Evolutionary conservation across 1,140 invertebrate genomes (phyloP), one percentile per base, ranked within the genome.

Genomic region (Gerris buenoi): DNA sequence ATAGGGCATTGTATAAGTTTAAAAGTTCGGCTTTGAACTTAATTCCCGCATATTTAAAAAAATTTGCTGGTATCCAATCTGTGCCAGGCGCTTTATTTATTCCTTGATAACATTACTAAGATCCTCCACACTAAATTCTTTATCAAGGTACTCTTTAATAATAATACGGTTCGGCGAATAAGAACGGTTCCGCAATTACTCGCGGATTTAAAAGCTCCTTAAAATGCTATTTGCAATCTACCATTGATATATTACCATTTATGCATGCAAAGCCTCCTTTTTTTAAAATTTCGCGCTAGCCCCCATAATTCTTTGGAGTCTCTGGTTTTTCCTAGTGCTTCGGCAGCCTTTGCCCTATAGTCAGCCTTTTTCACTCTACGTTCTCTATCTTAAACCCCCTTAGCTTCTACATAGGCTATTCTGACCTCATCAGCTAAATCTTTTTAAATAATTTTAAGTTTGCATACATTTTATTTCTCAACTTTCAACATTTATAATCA

Each of bases 211-310:
- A 46, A 18, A 46, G 33, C 18, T 46, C 18, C n/a, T 46, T 46
- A 46, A 46, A 46, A 46, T 46, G 18, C 5, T 46, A 5, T 10
- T 10, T 18, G 5, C 33, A 46, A 46, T 46, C 33, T 10, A 10
- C 64, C 2, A 69, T 67, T 59, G 66, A 64, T 5, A 27, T 14
- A 25, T 61, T 26, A 23, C 57, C 27, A 27, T 69, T 62, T 61
- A 23, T 23, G 27, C 15, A 26, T 15, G 27, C 46, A 46, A 46
- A n/a, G 22, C n/a, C 28, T 14, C 46, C 23, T 3, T 56, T 25
- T n/a, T 25, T 26, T 65, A 26, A 65, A 65, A 22, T 57, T 46
- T 15, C 46, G 26, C 15, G 1, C 46, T 46, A 65, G 33, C 10
- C 25, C 14, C 65, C 46, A 65, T 18, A 65, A 65, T 25, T 65